Conservation (phyloP, 1,140 invertebrate genomes). For the Paralvinella palmiformis region DNA sequence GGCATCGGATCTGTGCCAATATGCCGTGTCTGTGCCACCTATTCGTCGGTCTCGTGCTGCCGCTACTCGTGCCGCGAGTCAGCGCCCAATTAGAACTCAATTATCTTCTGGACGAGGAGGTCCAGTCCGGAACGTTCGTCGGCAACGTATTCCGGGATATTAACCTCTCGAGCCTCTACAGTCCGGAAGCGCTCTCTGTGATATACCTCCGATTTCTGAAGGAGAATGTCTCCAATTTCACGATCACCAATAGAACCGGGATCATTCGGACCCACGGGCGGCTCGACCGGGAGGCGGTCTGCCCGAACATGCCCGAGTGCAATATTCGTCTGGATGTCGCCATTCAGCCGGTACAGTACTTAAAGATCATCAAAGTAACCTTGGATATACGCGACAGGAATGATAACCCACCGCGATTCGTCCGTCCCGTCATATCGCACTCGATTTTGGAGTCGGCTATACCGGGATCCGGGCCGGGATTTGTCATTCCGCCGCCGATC, state of each 20-base stretch:
- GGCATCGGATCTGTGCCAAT: too few relatives aligned
- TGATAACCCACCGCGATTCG: slow-evolving; percentile 18
- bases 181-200: background rate
- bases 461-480: background rate
- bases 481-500: slow-evolving; percentile 11
- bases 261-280: background rate
- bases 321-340: slow-evolving; percentile 8
- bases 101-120: slow-evolving; percentile 15
- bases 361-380: slow-evolving; percentile 17
- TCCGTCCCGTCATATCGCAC: slow-evolving; percentile 2
- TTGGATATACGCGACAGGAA: slow-evolving; percentile 20
- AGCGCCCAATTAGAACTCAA: too few relatives aligned
- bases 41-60: too few relatives aligned
- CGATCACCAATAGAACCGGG: slow-evolving; percentile 4
- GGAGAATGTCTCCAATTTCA: background rate
- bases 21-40: too few relatives aligned
- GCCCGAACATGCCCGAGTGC: slow-evolving; percentile 4
- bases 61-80: too few relatives aligned
- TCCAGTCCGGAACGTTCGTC: slow-evolving; percentile 14
- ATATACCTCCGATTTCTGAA: slow-evolving; percentile 16
- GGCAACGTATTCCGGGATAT: slow-evolving; percentile 16
- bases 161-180: slow-evolving; percentile 6
- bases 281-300: slow-evolving; percentile 16
- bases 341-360: slow-evolving; percentile 14
- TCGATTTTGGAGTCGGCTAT: slow-evolving; percentile 14